Percentiles rank a stretch among this genome's conserved stretches.
phyloP scores from a whole-genome alignment of 2,113 vertebrate genomes.

The Halichoerus grypus region DNA sequence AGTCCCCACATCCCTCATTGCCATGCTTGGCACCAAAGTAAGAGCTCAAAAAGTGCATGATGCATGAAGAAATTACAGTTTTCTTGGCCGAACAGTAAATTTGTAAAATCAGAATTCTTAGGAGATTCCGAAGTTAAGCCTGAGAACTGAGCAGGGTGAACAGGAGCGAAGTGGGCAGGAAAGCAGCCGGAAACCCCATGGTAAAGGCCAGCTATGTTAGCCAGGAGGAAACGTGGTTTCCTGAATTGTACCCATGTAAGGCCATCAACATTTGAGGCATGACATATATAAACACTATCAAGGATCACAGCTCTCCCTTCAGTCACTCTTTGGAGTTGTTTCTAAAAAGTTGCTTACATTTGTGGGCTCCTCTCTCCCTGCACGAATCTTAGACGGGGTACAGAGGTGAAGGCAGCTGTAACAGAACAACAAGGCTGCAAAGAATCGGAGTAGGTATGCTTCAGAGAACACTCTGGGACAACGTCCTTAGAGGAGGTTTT shows the following conservation, averaged over 20 bases:
- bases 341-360: neutral
- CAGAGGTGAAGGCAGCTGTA: neutral
- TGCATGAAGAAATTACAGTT: neutral
- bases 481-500: neutral
- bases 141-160: neutral
- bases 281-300: neutral
- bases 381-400: neutral
- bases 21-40: neutral
- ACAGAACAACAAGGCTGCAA: neutral
- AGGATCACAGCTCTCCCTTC: neutral
- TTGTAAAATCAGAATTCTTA: neutral
- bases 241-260: slow-evolving; percentile 22
- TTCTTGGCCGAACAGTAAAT: neutral
- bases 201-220: neutral
- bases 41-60: neutral
- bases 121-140: neutral
- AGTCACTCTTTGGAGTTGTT: neutral
- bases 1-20: neutral
- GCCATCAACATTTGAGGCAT: neutral
- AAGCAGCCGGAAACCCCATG: slow-evolving; percentile 29
- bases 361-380: neutral
- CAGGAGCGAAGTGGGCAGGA: neutral
- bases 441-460: neutral
- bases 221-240: slow-evolving; percentile 70
- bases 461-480: neutral